Conservation (phyloP, 2,888 invertebrate species). For the Drosophila mettleri region DNA sequence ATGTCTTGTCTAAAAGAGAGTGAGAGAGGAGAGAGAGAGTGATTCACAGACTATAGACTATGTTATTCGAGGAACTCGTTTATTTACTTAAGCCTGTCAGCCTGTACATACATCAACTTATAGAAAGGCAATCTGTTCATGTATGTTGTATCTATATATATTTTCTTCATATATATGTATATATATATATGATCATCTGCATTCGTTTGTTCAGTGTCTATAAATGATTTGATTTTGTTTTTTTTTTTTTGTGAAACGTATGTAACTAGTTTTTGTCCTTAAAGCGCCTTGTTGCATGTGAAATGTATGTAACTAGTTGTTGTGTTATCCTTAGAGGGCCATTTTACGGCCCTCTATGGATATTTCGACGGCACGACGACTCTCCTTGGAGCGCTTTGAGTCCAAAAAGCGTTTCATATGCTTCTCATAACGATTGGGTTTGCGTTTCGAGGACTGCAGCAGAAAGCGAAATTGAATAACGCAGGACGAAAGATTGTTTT, state of each 20-base stretch:
- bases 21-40: too few species aligned
- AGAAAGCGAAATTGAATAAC: not conserved
- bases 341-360: constrained; percentile 98
- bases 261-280: constrained; percentile 75
- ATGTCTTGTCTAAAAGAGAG: too few species aligned
- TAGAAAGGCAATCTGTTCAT: constrained; percentile 28
- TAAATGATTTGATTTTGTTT: constrained; percentile 1
- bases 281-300: constrained; percentile 89
- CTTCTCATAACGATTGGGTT: constrained; percentile 95
- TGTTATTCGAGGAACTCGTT: constrained; percentile 35
- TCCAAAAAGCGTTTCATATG: constrained; percentile 96
- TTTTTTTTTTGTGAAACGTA: constrained; percentile 2
- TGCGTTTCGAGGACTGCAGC: constrained; percentile 91
- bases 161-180: too few species aligned
- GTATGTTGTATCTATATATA: constrained; percentile 10
- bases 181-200: constrained; percentile 10
- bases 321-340: constrained; percentile 89
- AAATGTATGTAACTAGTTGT: constrained; percentile 24
- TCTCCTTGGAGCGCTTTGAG: constrained; percentile 91
- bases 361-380: constrained; percentile 95
- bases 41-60: not conserved
- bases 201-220: constrained; percentile 47
- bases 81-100: constrained; percentile 19
- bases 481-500: not conserved
- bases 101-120: constrained; percentile 23